A percentile compares a stretch with the other conserved stretches of the same genome.
Conservation (phyloP, 2,113 vertebrate species). For the Oreocharis arfaki region DNA sequence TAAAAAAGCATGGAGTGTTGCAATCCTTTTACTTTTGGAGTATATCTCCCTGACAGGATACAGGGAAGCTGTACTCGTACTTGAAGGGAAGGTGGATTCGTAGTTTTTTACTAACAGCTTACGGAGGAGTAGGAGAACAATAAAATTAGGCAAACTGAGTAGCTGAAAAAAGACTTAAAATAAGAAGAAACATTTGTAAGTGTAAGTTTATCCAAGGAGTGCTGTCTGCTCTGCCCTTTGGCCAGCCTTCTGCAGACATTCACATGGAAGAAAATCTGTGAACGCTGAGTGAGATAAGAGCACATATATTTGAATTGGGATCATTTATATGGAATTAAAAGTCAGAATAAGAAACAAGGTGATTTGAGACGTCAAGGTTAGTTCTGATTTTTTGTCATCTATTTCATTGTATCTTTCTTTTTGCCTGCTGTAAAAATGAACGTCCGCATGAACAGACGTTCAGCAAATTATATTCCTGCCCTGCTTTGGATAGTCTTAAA, state of each 20-base stretch:
- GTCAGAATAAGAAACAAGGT: background rate
- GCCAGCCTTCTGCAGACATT: background rate
- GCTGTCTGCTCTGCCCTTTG: background rate
- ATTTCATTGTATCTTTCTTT: background rate
- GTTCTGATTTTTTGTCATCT: background rate
- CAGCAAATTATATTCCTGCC: background rate
- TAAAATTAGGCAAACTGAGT: background rate
- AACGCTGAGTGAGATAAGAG: background rate
- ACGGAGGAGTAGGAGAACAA: background rate
- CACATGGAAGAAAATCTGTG: background rate
- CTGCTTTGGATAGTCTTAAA: background rate
- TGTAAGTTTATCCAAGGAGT: background rate
- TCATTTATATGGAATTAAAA: background rate
- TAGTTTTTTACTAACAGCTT: background rate
- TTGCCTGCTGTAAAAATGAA: background rate
- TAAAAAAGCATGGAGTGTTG: background rate
- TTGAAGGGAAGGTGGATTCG: background rate
- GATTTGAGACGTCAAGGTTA: background rate
- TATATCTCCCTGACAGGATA: background rate
- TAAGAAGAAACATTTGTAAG: background rate
- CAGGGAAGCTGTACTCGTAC: background rate
- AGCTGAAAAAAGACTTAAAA: background rate
- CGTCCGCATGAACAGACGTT: rapidly evolving
- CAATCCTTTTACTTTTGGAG: background rate
- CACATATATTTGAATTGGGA: background rate